These are phyloP conservation scores for Coturnix japonica DNA, from an alignment of 2,113 vertebrate genomes.

Conservation along the genomic window DNA sequence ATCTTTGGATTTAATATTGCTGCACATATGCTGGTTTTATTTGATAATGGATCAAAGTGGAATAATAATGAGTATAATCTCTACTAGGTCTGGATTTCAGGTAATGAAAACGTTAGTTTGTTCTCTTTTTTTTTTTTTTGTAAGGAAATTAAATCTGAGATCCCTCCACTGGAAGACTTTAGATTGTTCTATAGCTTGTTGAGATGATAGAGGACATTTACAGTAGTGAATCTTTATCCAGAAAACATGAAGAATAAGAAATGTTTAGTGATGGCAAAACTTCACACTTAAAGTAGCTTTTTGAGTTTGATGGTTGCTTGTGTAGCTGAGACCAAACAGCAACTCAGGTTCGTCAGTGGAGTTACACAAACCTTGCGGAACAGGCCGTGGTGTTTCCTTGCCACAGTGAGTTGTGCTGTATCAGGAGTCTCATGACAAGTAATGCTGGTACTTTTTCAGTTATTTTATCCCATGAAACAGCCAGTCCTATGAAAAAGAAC, in stretches of 20 bases:
- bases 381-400: not conserved
- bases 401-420: not conserved
- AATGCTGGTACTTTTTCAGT: not conserved
- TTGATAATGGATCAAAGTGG: not conserved
- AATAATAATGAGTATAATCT: not conserved
- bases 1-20: not conserved
- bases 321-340: not conserved
- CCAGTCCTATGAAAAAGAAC: not conserved
- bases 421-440: fast-evolving
- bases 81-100: not conserved
- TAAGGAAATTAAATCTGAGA: not conserved
- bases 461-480: not conserved
- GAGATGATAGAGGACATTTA: not conserved
- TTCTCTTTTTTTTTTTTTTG: not conserved
- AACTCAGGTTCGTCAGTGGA: fast-evolving
- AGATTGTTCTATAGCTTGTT: not conserved
- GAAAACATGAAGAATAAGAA: not conserved
- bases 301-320: not conserved
- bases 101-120: not conserved
- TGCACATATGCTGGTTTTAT: not conserved
- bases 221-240: not conserved
- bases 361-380: not conserved
- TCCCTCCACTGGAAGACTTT: not conserved
- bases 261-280: not conserved
- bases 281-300: not conserved